Conservation (phyloP, 2,888 invertebrate genomes). For the Ornithoptera alexandrae region DNA sequence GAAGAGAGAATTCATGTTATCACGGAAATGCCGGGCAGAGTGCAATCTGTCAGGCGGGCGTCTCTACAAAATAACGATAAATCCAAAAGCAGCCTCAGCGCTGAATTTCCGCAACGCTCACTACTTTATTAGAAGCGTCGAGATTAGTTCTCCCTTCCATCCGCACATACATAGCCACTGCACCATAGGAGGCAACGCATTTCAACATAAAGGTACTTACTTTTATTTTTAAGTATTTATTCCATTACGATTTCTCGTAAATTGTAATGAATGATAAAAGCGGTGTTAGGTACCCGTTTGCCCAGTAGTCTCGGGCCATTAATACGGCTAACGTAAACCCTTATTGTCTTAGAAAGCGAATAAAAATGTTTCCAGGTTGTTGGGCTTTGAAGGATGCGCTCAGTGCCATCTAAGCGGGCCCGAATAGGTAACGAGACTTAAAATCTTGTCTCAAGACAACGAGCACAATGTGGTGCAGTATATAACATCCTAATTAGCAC, state of each 20-base stretch:
- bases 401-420: no score
- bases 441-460: no score
- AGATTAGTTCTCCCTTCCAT: constrained; percentile 57
- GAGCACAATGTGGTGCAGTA: no score
- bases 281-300: no score
- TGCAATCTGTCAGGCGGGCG: constrained; percentile 38
- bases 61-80: constrained; percentile 68
- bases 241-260: not conserved
- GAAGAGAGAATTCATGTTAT: not conserved
- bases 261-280: not conserved
- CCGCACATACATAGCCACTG: constrained; percentile 45
- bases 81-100: constrained; percentile 57
- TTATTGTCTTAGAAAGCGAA: no score
- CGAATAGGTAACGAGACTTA: no score
- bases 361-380: no score
- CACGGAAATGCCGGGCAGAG: constrained; percentile 18
- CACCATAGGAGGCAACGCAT: constrained; percentile 8
- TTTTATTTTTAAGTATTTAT: not conserved
- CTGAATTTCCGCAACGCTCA: constrained; percentile 50
- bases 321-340: no score
- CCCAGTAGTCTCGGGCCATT: no score
- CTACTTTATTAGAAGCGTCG: constrained; percentile 68
- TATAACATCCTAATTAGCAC: no score
- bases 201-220: constrained; percentile 6
- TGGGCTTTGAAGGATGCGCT: no score